These are phyloP conservation scores for Sebastiscus albofasciatus DNA, from an alignment of 2,797 vertebrate genomes.

Conservation along the genomic window DNA sequence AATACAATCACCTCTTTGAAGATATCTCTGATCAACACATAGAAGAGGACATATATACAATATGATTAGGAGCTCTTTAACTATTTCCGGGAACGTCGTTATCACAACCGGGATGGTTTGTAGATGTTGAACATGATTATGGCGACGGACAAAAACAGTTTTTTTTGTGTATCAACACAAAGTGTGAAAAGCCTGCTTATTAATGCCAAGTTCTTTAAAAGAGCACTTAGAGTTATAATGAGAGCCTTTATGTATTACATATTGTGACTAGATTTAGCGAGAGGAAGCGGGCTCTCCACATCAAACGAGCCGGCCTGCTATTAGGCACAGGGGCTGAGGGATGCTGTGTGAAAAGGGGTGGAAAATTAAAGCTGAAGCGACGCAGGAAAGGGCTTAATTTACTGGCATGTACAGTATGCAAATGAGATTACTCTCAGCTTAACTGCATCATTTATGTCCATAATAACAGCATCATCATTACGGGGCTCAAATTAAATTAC, in stretches of 20 bases:
- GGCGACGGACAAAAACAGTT: slow-evolving; percentile 44
- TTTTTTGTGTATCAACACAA: slow-evolving; percentile 70
- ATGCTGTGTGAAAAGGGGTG: slow-evolving; percentile 96
- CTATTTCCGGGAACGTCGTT: slow-evolving; percentile 53
- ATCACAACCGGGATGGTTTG: slow-evolving; percentile 46
- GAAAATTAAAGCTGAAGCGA: slow-evolving; percentile 99
- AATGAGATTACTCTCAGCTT: slow-evolving; percentile 99
- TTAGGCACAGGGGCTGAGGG: slow-evolving; percentile 92
- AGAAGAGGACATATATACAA: slow-evolving; percentile 39
- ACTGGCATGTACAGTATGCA: slow-evolving; percentile 99
- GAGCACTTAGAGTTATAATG: slow-evolving; percentile 93
- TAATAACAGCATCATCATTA: slow-evolving; percentile 99
- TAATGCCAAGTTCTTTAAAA: slow-evolving; percentile 91
- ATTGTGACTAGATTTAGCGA: slow-evolving; percentile 92
- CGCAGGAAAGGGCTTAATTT: slow-evolving; percentile 99
- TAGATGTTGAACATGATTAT: slow-evolving; percentile 59
- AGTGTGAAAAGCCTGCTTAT: slow-evolving; percentile 76
- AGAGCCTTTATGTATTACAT: slow-evolving; percentile 95
- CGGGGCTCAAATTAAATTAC: slow-evolving; percentile 99
- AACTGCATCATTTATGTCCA: slow-evolving; percentile 99
- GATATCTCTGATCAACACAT: slow-evolving; percentile 65
- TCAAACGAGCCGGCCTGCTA: slow-evolving; percentile 94
- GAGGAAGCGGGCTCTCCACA: slow-evolving; percentile 91
- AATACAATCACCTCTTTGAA: slow-evolving; percentile 65
- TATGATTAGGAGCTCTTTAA: slow-evolving; percentile 57